Percentiles rank a stretch among this genome's conserved stretches.
Conservation (phyloP, 2,113 vertebrate species). For the Mystacornis crossleyi region DNA sequence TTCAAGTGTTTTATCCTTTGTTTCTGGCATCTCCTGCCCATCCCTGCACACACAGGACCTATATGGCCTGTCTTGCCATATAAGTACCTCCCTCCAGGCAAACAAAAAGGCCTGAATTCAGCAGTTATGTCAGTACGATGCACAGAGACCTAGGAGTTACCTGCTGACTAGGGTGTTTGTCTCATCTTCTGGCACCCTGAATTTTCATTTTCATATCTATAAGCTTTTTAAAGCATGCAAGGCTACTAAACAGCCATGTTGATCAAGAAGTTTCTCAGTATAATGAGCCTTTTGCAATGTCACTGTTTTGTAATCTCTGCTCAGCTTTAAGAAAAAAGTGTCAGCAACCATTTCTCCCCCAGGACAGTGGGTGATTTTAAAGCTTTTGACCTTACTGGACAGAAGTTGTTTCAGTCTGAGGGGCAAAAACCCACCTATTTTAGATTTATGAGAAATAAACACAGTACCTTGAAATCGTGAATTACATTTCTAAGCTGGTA, state of each 20-base stretch:
- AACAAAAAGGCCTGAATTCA: neutral
- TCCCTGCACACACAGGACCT: neutral
- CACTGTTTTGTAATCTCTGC: neutral
- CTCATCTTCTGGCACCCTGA: neutral
- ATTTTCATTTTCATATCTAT: neutral
- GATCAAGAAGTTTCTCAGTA: neutral
- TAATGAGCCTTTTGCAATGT: neutral
- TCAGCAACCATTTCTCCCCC: neutral
- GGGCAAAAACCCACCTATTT: neutral
- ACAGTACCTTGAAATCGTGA: constrained; percentile 81
- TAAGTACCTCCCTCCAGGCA: neutral
- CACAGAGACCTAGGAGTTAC: neutral
- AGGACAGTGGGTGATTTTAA: neutral
- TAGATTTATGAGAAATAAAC: neutral
- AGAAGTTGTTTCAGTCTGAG: neutral
- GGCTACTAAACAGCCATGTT: neutral
- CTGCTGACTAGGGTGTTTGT: neutral
- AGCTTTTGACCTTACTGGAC: neutral
- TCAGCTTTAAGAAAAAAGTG: neutral
- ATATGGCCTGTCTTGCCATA: accelerated
- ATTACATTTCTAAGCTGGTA: constrained; percentile 74
- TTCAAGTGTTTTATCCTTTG: neutral
- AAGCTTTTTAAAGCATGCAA: neutral
- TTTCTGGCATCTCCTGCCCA: neutral
- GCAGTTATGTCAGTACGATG: neutral